Evolutionary conservation across 2,113 vertebrate genomes (phyloP).

Genomic region (Sturnus vulgaris): DNA sequence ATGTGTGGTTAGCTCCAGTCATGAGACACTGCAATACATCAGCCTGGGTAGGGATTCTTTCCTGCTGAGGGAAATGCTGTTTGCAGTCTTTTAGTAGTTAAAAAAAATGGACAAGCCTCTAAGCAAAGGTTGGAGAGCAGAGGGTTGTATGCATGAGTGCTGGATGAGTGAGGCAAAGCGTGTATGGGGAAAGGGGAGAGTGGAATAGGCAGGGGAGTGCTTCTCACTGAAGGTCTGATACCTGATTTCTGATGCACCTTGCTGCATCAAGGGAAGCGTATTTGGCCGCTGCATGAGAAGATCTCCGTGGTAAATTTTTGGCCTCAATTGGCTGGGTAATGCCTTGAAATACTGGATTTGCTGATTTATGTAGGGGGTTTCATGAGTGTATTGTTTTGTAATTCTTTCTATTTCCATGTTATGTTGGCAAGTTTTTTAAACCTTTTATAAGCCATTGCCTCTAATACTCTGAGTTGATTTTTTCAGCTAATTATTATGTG

Average conservation of each 20-base stretch:
- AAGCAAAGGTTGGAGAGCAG: not conserved
- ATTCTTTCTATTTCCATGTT: not conserved
- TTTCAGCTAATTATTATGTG: not conserved
- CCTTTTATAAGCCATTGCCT: not conserved
- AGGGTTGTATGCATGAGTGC: not conserved
- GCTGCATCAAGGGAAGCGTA: not conserved
- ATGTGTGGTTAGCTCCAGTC: not conserved
- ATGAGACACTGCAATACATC: not conserved
- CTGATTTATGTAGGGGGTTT: not conserved
- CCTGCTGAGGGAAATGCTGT: not conserved
- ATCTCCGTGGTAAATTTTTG: not conserved
- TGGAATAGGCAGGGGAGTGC: not conserved
- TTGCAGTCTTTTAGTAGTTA: not conserved
- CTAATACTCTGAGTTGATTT: not conserved
- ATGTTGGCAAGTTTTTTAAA: not conserved
- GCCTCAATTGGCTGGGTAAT: not conserved
- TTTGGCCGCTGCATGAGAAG: not conserved
- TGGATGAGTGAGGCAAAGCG: rapidly evolving
- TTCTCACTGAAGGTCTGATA: not conserved
- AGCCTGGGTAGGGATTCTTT: not conserved
- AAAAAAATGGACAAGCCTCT: rapidly evolving
- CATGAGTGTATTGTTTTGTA: not conserved
- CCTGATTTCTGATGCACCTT: not conserved
- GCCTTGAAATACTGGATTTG: not conserved
- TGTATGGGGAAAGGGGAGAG: not conserved